Evolutionary conservation across 2,113 vertebrate species (phyloP), one percentile per base, ranked within the genome.

Genomic region (Labrus mixtus): DNA sequence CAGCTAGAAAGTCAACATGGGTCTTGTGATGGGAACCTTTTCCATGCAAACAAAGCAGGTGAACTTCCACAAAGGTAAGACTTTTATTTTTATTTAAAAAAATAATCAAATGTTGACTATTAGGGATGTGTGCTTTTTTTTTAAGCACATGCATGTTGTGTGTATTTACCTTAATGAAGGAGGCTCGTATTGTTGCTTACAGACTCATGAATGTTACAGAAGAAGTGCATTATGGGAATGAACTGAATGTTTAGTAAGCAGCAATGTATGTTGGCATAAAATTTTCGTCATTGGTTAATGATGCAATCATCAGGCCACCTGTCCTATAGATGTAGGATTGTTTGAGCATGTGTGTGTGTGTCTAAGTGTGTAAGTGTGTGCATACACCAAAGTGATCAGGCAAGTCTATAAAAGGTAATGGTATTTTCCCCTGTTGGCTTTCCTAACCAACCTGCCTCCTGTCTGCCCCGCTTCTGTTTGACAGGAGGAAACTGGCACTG

Each of bases 341-440:
- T 23, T n/a, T 53, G 20, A n/a, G 55, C 37, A 16, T 56, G 53
- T 59, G 29, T 72, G 39, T 58, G 54, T 71, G 56, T 46, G 61
- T 66, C 13, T 58, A 16, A 29, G 16, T 36, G 39, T 61, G n/a
- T 10, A 19, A 48, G 60, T 60, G 33, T 71, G 58, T 61, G 64
- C 62, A 57, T 56, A 60, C n/a, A 37, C 53, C 68, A 46, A 56
- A 93, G 87, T 60, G 84, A 86, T 55, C 79, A 78, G 80, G 67
- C 19, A 86, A 86, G 89, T 88, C 93, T 93, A 94, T 93, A 93
- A 93, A 92, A 93, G 94, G 94, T 89, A 85, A 92, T 90, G 90
- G 84, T 88, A 93, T 94, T 94, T 71, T 82, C 82, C 87, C 56
- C 76, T 29, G 64, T 56, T 70, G 83, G 79, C 73, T 88, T 39